A percentile compares a stretch with the other conserved stretches of the same genome.
phyloP scores from a whole-genome alignment of 2,888 invertebrate genomes.

The Sinelater perroti region DNA sequence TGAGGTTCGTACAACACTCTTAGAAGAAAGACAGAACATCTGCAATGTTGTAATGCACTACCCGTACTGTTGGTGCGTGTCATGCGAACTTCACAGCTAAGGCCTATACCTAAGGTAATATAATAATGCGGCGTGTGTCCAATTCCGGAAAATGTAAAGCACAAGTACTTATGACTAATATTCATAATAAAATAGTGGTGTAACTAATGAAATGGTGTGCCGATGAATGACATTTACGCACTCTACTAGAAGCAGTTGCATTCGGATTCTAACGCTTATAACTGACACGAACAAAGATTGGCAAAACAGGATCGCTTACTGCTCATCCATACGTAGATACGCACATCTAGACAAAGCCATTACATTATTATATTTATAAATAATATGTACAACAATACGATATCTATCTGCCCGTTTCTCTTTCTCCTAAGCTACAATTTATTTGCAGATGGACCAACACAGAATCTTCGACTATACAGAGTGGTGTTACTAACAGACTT shows the following conservation, averaged over 20 bases:
- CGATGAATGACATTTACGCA: constrained; percentile 38
- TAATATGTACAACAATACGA: constrained; percentile 38
- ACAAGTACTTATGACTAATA: constrained; percentile 39
- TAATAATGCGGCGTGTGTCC: constrained; percentile 43
- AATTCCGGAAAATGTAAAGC: constrained; percentile 42
- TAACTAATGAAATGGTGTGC: constrained; percentile 35
- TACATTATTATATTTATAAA: constrained; percentile 39
- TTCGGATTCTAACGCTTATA: constrained; percentile 36
- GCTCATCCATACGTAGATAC: constrained; percentile 41
- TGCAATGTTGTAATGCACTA: constrained; percentile 33
- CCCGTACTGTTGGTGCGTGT: constrained; percentile 37
- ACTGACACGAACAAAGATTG: constrained; percentile 37
- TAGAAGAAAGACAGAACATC: constrained; percentile 29
- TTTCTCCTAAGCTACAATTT: constrained; percentile 26
- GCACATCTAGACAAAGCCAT: constrained; percentile 44
- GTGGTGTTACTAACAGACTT: constrained; percentile 36
- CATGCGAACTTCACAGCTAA: constrained; percentile 44
- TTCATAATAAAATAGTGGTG: constrained; percentile 37
- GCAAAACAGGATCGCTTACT: constrained; percentile 35
- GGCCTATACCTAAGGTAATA: constrained; percentile 47
- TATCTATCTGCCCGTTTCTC: constrained; percentile 36
- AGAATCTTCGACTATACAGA: constrained; percentile 31
- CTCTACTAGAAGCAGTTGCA: constrained; percentile 37
- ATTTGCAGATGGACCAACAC: constrained; percentile 32
- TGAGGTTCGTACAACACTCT: constrained; percentile 33